phyloP scores from a whole-genome alignment of 2,888 invertebrate genomes.

The Beris morrisii region DNA sequence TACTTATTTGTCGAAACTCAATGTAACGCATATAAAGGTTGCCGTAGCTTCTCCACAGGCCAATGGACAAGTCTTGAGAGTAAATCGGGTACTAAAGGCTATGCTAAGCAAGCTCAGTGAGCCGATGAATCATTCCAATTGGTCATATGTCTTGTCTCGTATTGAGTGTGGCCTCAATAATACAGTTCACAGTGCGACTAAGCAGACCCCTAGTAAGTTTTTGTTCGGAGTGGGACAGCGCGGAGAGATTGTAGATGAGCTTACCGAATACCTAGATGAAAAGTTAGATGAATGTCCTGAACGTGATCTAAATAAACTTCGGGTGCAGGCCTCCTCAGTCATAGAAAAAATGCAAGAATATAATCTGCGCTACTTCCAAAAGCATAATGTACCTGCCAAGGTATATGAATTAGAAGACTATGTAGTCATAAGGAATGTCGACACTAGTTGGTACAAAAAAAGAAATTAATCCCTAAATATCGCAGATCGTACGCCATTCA shows the following conservation, averaged over 20 bases:
- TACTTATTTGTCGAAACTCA: constrained; percentile 36
- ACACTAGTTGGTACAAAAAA: constrained; percentile 39
- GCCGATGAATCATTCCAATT: constrained; percentile 16
- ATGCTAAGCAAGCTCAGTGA: constrained; percentile 33
- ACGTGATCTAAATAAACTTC: not conserved
- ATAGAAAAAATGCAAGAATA: constrained; percentile 27
- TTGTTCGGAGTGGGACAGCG: constrained; percentile 44
- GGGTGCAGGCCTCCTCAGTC: constrained; percentile 1
- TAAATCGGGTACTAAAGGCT: constrained; percentile 26
- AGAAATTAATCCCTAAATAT: constrained; percentile 41
- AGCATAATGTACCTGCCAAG: constrained; percentile 36
- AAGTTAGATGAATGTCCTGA: not conserved
- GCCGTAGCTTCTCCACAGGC: constrained; percentile 43
- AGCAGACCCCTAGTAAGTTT: constrained; percentile 43
- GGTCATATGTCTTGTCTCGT: constrained; percentile 26
- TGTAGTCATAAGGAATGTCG: constrained; percentile 41
- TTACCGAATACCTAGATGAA: constrained; percentile 30
- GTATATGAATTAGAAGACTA: constrained; percentile 35
- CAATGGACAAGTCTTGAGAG: constrained; percentile 44
- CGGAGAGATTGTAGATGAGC: constrained; percentile 39
- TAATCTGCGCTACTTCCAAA: constrained; percentile 30
- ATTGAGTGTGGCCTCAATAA: constrained; percentile 43
- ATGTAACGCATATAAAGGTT: constrained; percentile 41
- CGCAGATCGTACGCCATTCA: constrained; percentile 14
- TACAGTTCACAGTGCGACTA: constrained; percentile 42